phyloP scores from a whole-genome alignment of 1,140 invertebrate species.

The Sipha flava region DNA sequence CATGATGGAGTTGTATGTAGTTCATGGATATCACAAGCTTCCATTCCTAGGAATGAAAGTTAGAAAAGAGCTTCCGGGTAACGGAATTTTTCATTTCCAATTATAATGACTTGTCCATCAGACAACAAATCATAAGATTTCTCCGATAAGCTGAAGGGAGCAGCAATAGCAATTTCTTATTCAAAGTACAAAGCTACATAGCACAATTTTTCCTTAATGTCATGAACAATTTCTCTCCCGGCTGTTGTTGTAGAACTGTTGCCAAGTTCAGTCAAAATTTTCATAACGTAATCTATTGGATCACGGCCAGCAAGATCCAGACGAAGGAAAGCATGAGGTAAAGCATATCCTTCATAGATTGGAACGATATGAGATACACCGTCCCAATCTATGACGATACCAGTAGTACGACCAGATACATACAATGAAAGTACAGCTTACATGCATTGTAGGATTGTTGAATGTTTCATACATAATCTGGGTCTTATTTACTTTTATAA shows the following conservation, averaged over 20 bases:
- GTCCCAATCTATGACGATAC: conserved; percentile 86
- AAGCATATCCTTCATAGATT: no score
- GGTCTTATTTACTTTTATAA: no score
- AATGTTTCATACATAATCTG: conserved; percentile 91
- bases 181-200: conserved; percentile 87
- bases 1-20: conserved; percentile 93
- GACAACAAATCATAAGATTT: conserved; percentile 91
- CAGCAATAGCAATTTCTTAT: conserved; percentile 89
- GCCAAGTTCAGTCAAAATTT: conserved; percentile 89
- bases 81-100: conserved; percentile 84
- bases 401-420: conserved; percentile 88
- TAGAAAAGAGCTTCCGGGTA: conserved; percentile 96
- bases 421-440: conserved; percentile 90
- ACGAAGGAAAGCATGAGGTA: conserved; percentile 75
- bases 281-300: conserved; percentile 91
- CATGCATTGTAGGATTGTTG: conserved; percentile 88
- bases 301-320: conserved; percentile 87
- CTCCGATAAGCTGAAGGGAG: conserved; percentile 79
- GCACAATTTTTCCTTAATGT: no score
- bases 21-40: conserved; percentile 91
- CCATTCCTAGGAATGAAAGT: conserved; percentile 90
- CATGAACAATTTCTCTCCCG: conserved; percentile 90
- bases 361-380: conserved; percentile 92
- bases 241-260: conserved; percentile 95
- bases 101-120: conserved; percentile 75